Conservation (phyloP, 2,113 vertebrate genomes). For the Alligator mississippiensis region DNA sequence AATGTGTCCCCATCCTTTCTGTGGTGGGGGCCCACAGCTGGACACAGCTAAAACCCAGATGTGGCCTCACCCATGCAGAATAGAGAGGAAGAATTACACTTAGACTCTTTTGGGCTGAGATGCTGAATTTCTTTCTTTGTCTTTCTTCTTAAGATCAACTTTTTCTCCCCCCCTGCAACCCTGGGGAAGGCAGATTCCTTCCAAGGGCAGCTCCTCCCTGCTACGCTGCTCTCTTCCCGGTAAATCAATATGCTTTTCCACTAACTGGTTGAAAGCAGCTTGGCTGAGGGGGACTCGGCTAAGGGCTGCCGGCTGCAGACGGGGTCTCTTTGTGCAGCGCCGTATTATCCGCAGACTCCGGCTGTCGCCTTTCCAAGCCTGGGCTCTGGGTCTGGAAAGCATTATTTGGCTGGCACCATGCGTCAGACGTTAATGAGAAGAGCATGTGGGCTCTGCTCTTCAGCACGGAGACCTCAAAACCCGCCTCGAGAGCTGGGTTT, state of each 20-base stretch:
- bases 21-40: too few relatives aligned
- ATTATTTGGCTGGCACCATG: background rate
- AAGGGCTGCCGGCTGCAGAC: background rate
- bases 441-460: background rate
- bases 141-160: too few relatives aligned
- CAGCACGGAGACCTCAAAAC: background rate
- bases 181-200: background rate
- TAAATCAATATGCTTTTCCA: background rate
- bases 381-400: background rate
- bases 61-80: too few relatives aligned
- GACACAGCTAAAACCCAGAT: too few relatives aligned
- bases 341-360: fast-evolving
- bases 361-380: background rate
- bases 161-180: background rate
- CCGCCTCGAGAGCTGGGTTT: background rate
- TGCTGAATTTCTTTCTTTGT: too few relatives aligned
- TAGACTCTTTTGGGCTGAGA: too few relatives aligned
- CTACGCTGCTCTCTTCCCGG: background rate
- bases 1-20: too few relatives aligned
- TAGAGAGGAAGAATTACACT: too few relatives aligned
- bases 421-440: background rate
- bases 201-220: background rate
- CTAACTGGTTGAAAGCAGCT: background rate
- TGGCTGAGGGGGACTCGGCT: background rate
- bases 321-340: fast-evolving